Conservation (phyloP, 2,888 invertebrate species). For the Drosophila recens region DNA sequence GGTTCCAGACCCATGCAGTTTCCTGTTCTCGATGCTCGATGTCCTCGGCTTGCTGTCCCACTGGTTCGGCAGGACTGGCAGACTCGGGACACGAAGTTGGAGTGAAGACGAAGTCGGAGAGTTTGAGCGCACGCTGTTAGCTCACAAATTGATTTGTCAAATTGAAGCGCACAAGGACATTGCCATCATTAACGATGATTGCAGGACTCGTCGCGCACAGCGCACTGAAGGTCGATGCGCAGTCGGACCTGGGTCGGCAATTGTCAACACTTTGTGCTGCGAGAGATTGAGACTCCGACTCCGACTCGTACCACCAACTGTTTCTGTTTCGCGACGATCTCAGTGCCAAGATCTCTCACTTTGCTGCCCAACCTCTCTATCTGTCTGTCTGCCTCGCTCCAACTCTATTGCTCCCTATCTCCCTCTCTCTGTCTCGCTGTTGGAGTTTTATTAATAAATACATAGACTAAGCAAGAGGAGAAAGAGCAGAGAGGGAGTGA, state of each 20-base stretch:
- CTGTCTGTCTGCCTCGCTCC: constrained; percentile 13
- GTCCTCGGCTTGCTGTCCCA: constrained; percentile 53
- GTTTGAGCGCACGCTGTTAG: constrained; percentile 71
- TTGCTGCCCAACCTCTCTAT: constrained; percentile 4
- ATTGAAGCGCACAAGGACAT: constrained; percentile 76
- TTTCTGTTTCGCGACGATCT: constrained; percentile 52
- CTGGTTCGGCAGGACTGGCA: constrained; percentile 42
- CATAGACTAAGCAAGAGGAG: constrained; percentile 7
- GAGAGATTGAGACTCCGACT: not conserved
- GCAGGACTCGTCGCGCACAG: constrained; percentile 49
- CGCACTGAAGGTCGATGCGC: constrained; percentile 75
- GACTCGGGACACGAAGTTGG: constrained; percentile 18
- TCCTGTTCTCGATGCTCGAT: constrained; percentile 20
- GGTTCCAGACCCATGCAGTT: constrained; percentile 27
- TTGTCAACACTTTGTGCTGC: constrained; percentile 75
- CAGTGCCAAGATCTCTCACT: not conserved
- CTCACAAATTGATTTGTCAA: constrained; percentile 78
- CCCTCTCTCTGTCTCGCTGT: constrained; percentile 37
- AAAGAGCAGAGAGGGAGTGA: not conserved
- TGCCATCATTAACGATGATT: constrained; percentile 81
- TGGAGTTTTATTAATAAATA: constrained; percentile 79
- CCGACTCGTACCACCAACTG: constrained; percentile 74
- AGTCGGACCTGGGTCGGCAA: constrained; percentile 61
- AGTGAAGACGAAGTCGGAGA: constrained; percentile 10
- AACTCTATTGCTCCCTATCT: constrained; percentile 10